Conservation (phyloP, 2,113 vertebrate genomes). For the Alethe diademata region DNA sequence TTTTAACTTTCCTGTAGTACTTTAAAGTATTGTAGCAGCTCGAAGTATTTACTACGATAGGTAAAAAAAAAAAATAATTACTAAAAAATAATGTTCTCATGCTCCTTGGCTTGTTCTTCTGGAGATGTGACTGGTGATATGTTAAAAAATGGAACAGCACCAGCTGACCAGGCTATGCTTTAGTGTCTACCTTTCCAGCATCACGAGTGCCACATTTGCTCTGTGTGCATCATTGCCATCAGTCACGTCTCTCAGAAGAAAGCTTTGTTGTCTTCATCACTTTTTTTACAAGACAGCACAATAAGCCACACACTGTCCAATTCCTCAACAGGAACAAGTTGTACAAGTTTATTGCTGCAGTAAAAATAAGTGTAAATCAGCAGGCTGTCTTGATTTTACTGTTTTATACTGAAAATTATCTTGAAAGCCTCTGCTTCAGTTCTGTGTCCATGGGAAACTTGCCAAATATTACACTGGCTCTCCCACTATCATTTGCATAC, state of each 20-base stretch:
- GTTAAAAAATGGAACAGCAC: background rate
- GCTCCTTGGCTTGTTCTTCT: background rate
- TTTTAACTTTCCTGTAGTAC: background rate
- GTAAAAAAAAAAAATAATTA: background rate
- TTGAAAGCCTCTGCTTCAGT: slow-evolving; percentile 3
- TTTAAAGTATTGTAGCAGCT: background rate
- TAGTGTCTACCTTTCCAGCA: background rate
- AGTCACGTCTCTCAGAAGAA: background rate
- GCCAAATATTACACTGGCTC: slow-evolving; percentile 15
- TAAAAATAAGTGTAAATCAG: background rate
- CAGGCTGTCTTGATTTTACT: background rate
- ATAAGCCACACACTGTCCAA: background rate
- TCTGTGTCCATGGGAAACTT: slow-evolving; percentile 24
- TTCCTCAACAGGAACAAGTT: background rate
- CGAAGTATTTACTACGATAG: background rate
- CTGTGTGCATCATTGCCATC: background rate
- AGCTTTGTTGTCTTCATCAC: background rate
- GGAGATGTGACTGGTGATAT: background rate
- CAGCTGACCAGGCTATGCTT: background rate
- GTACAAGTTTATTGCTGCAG: background rate
- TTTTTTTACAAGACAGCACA: background rate
- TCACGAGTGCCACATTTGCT: background rate
- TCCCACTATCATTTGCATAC: slow-evolving; percentile 22
- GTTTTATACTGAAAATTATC: slow-evolving; percentile 16
- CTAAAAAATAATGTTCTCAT: background rate